These are phyloP conservation scores for Hemicrepidius hirtus DNA, from an alignment of 2,888 invertebrate species.

Conservation along the genomic window DNA sequence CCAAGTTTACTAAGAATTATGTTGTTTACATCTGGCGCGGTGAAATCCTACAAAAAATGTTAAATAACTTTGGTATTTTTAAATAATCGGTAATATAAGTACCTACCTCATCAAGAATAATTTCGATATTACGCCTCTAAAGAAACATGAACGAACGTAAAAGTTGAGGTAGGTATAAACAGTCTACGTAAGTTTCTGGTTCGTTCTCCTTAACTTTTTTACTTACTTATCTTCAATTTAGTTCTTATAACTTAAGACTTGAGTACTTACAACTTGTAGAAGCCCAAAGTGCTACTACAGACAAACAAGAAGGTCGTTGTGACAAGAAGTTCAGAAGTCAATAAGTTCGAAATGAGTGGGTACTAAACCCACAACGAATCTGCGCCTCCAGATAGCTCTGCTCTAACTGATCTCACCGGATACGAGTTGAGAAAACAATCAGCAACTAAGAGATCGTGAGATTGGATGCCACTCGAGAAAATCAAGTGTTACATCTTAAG, in stretches of 20 bases:
- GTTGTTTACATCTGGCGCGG: neutral
- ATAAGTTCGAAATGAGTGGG: constrained; percentile 46
- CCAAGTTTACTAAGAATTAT: neutral
- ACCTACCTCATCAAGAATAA: no score
- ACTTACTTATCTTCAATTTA: neutral
- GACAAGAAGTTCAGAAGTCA: constrained; percentile 43
- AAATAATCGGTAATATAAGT: no score
- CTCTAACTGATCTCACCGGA: constrained; percentile 45
- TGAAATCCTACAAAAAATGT: neutral
- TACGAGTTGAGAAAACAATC: constrained; percentile 45
- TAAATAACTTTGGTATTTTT: no score
- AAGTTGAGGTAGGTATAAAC: no score
- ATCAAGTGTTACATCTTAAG: constrained; percentile 33
- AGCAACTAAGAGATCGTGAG: constrained; percentile 41
- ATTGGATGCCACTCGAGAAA: constrained; percentile 39
- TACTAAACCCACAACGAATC: constrained; percentile 43
- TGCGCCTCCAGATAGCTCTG: constrained; percentile 38
- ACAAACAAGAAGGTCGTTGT: constrained; percentile 36
- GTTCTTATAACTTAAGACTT: neutral
- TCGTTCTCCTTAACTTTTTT: neutral
- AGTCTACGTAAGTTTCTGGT: no score
- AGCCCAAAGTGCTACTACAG: constrained; percentile 37
- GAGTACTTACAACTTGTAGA: constrained; percentile 9
- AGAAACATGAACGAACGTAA: no score
- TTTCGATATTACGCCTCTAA: no score